A percentile compares a stretch with the other conserved stretches of the same genome.
These are phyloP conservation scores for Smittia sp. DNA, from an alignment of 2,888 invertebrate genomes.

Conservation along the genomic window DNA sequence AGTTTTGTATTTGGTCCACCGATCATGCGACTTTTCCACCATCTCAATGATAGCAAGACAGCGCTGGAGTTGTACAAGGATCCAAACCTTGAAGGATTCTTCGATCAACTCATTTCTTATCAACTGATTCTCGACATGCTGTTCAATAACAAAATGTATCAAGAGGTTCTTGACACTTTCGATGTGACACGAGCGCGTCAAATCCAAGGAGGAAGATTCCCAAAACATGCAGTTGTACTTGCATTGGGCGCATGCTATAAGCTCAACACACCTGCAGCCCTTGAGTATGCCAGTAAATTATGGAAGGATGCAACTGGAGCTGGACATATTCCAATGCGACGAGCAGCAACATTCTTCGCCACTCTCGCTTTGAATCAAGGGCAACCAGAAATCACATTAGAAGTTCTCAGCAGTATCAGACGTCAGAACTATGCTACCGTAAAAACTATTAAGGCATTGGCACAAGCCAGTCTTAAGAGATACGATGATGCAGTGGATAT, in stretches of 20 bases:
- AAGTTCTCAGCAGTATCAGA: conserved; percentile 58
- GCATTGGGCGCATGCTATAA: conserved; percentile 71
- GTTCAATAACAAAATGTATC: conserved; percentile 64
- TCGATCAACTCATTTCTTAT: conserved; percentile 67
- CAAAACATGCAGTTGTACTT: conserved; percentile 66
- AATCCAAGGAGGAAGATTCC: conserved; percentile 63
- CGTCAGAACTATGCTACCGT: conserved; percentile 65
- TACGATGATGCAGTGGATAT: conserved; percentile 64
- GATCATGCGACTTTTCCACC: conserved; percentile 73
- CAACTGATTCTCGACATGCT: conserved; percentile 70
- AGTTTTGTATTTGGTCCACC: conserved; percentile 79
- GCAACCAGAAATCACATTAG: conserved; percentile 64
- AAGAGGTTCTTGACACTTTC: conserved; percentile 64
- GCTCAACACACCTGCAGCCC: conserved; percentile 68
- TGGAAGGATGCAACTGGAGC: conserved; percentile 60
- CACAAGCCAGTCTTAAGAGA: conserved; percentile 61
- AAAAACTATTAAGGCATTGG: conserved; percentile 67
- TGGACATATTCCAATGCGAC: conserved; percentile 61
- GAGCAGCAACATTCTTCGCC: conserved; percentile 63
- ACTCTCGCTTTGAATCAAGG: conserved; percentile 67
- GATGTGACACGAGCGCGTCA: conserved; percentile 61
- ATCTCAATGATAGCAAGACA: conserved; percentile 64
- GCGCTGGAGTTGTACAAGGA: conserved; percentile 68
- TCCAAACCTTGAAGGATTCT: conserved; percentile 62
- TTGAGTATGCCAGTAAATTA: conserved; percentile 61